Base-by-base conservation (phyloP, 1,140 invertebrate species). In the Macrosteles quadrilineatus region DNA sequence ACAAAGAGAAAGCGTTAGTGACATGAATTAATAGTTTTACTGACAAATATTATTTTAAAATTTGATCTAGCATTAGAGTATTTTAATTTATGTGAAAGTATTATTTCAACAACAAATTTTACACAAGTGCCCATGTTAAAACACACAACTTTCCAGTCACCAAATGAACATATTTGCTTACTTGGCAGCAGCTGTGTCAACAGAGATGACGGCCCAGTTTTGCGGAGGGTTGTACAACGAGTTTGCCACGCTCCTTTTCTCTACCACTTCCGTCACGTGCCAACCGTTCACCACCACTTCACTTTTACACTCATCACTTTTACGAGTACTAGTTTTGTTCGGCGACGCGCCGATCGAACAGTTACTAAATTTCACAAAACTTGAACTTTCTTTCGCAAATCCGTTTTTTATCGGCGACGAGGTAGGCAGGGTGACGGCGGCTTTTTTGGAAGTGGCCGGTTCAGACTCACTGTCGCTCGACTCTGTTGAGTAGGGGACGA, bases 391-490 rank as follows among this genome's bases (percentile, higher is more conserved):
- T 68, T 36, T 67, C 30, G 53, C 50, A 55, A 53, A 67, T 53
- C 47, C 70, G 50, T 55, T 68, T 19, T 53, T 67, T 6, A 55
- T n/a, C 31, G 66, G 65, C 31, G 50, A 40, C 45, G 53, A 30
- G 19, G 27, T 70, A 19, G 64, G 50, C 21, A 40, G 25, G 21
- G 40, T 45, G 14, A 11, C 40, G 9, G 50, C 29, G 27, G 69
- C 19, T n/a, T 17, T 64, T 68, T 71, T 67, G n/a, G 63, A 19
- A n/a, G 68, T 45, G 30, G 47, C 25, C n/a, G 45, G 29, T 71
- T 74, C 73, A 6, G 59, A 40, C 21, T 74, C 73, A 67, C 71
- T 69, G 14, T 72, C 71, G 69, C 73, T 74, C 6, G 73, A 74
- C 30, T 74, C 73, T 9, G 68, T 64, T n/a, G 70, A 53, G 31